Evolutionary conservation across 2,888 invertebrate species (phyloP), one percentile per base, ranked within the genome.

Genomic region (Melanophora roralis): DNA sequence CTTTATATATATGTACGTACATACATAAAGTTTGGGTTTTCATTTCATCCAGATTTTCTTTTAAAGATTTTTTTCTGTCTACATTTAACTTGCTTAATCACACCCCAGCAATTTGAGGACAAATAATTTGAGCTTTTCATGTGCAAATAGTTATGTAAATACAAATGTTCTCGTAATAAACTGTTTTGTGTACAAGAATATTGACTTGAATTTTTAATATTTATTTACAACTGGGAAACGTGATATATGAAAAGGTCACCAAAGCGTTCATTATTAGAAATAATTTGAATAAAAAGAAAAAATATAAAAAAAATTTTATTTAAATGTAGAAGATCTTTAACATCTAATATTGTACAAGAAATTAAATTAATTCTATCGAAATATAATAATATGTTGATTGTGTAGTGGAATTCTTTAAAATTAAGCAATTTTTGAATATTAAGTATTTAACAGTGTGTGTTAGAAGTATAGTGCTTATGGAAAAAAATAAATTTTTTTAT

Each of bases 191-290:
- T 47, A 34, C 36, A 19, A 47, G 47, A 14, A 64, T 36, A 49
- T 23, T 49, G 36, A 38, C 64, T 14, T 14, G 36, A 64, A 49
- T 23, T 64, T 49, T 49, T 64, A 47, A 64, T 6, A 5, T 27
- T 6, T 6, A 27, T 27, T 27, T 64, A 36, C n/a, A 16, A 64
- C 23, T 45, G 21, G n/a, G 12, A 47, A 47, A 47, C 47, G 47
- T 47, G 47, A 47, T 21, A 21, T 21, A 21, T 11, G 21, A n/a
- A 47, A 21, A 21, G 16, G 14, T n/a, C n/a, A 40, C 2, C 5
- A 5, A 2, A 40, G 3, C 27, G 6, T 6, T 5, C 27, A 14
- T 5, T n/a, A n/a, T 38, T n/a, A 12, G 12, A 19, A 19, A 16
- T 16, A 45, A 16, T 45, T 16, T 19, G 19, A 45, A 45, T 12